Conservation (phyloP, 2,797 vertebrate genomes). For the Poecilia picta region DNA sequence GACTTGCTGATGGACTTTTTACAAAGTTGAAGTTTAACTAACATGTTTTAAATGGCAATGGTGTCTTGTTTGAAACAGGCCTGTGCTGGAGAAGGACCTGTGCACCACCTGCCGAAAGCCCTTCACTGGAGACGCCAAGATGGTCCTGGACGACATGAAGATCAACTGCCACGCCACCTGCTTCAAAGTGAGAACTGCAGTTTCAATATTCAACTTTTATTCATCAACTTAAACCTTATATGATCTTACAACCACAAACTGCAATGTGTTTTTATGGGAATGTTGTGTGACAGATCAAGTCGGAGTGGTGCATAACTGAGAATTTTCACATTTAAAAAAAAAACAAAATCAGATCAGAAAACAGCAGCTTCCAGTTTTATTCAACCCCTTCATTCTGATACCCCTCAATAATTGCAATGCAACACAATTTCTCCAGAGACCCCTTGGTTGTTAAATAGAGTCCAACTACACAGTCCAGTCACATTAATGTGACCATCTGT, state of each 20-base stretch:
- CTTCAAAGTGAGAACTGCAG: constrained; percentile 87
- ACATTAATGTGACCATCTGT: too few relatives aligned
- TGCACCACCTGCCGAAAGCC: constrained; percentile 91
- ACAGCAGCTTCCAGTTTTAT: neutral
- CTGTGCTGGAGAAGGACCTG: constrained; percentile 88
- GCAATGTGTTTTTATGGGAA: neutral
- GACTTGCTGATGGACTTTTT: constrained; percentile 4
- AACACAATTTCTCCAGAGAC: neutral
- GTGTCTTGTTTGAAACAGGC: constrained; percentile 68
- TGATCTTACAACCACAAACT: neutral
- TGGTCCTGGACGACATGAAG: constrained; percentile 92
- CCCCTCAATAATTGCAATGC: neutral
- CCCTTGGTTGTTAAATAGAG: neutral
- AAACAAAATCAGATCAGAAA: neutral
- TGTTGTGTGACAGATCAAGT: neutral
- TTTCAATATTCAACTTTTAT: neutral
- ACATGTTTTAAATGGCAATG: neutral
- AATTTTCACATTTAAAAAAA: too few relatives aligned
- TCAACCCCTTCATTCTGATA: neutral
- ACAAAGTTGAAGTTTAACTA: neutral
- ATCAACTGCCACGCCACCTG: constrained; percentile 94
- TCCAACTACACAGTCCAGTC: too few relatives aligned
- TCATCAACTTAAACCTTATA: neutral
- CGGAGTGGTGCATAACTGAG: too few relatives aligned
- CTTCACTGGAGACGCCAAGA: constrained; percentile 89